phyloP scores from a whole-genome alignment of 2,797 vertebrate genomes.

The Chromobotia macracanthus region DNA sequence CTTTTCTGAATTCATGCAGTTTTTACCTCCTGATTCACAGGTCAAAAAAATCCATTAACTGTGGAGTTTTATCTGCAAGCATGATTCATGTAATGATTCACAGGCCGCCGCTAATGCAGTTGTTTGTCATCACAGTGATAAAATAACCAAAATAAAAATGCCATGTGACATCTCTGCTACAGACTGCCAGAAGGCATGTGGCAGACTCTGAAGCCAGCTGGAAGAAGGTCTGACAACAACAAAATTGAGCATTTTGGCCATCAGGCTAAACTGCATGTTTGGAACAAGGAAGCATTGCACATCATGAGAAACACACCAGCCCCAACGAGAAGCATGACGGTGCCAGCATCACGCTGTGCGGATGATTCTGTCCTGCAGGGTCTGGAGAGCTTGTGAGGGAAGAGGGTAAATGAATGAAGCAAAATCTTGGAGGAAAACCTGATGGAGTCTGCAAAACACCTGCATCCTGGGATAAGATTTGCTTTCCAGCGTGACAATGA shows the following conservation, averaged over 20 bases:
- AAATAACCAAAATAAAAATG: not conserved
- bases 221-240: not conserved
- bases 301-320: not conserved
- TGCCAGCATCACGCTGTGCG: not conserved
- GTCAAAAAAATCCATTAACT: too few relatives aligned
- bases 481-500: not conserved
- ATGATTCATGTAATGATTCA: not conserved
- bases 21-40: too few relatives aligned
- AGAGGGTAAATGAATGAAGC: not conserved
- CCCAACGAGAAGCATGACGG: not conserved
- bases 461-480: not conserved
- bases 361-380: not conserved
- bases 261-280: not conserved
- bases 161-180: not conserved
- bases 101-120: not conserved
- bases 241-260: constrained; percentile 1
- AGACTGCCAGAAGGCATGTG: not conserved
- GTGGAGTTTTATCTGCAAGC: too few relatives aligned
- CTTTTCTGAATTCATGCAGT: too few relatives aligned
- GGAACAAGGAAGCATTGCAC: not conserved
- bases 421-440: not conserved
- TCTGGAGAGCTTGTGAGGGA: not conserved
- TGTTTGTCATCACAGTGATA: not conserved
- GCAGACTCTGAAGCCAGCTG: not conserved
- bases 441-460: constrained; percentile 12